Evolutionary conservation across 2,113 vertebrate species (phyloP).

Genomic region (Polypterus bichir): DNA sequence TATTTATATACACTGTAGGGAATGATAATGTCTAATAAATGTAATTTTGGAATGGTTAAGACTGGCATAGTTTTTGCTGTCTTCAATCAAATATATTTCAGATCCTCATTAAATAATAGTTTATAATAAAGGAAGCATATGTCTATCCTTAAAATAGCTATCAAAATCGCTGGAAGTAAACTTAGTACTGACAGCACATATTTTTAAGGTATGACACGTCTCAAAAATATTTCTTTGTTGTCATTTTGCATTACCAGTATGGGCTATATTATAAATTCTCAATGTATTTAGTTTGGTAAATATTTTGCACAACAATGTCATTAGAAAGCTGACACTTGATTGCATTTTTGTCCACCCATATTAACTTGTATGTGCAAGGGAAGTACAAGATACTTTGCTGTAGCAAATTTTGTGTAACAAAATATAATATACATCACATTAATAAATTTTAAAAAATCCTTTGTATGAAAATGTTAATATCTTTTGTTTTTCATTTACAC

Average conservation of each 20-base stretch:
- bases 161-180: constrained; percentile 43
- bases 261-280: constrained; percentile 51
- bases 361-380: constrained; percentile 73
- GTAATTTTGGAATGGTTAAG: constrained; percentile 71
- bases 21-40: constrained; percentile 68
- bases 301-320: constrained; percentile 68
- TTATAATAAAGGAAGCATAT: constrained; percentile 17
- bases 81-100: constrained; percentile 22
- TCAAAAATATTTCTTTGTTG: constrained; percentile 50
- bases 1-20: constrained; percentile 56
- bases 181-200: constrained; percentile 43
- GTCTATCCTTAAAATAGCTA: constrained; percentile 35
- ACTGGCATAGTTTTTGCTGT: constrained; percentile 51
- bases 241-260: constrained; percentile 47
- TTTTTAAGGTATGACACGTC: constrained; percentile 48
- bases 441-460: constrained; percentile 73
- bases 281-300: constrained; percentile 68
- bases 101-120: constrained; percentile 26
- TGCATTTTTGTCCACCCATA: constrained; percentile 59
- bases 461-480: constrained; percentile 66
- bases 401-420: constrained; percentile 90
- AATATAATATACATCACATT: constrained; percentile 65
- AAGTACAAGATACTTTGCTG: constrained; percentile 75
- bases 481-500: constrained; percentile 61
- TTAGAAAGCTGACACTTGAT: constrained; percentile 53